These are phyloP conservation scores for Lophius piscatorius DNA, from an alignment of 2,113 vertebrate species.

Conservation along the genomic window DNA sequence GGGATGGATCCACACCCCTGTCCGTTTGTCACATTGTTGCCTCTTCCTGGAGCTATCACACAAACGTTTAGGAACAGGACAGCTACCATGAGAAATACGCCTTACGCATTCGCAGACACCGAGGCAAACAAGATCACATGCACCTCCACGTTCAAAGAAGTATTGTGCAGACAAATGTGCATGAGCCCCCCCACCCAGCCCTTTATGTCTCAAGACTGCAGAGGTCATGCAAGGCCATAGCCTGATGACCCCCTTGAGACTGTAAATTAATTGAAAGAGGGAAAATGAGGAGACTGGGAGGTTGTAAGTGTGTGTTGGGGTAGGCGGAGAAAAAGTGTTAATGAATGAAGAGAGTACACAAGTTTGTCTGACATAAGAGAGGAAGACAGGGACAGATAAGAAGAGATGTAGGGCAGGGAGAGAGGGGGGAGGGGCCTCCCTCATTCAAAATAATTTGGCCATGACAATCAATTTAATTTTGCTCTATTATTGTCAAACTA, in stretches of 20 bases:
- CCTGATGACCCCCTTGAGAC: constrained; percentile 37
- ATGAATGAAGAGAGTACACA: not conserved
- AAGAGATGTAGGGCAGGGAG: not conserved
- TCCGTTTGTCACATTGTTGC: constrained; percentile 9
- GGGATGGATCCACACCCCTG: not conserved
- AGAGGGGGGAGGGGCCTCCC: too few species aligned
- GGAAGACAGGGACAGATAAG: not conserved
- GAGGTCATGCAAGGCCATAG: constrained; percentile 39
- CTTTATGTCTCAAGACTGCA: constrained; percentile 6
- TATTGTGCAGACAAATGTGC: not conserved
- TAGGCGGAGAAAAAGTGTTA: constrained; percentile 7
- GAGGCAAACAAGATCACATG: not conserved
- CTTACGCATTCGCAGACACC: constrained; percentile 4
- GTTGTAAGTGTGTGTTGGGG: not conserved
- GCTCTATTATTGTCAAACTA: too few species aligned
- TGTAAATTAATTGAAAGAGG: constrained; percentile 45
- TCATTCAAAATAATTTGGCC: too few species aligned
- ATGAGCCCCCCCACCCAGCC: not conserved
- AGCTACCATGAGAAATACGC: constrained; percentile 2
- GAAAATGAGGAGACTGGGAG: not conserved
- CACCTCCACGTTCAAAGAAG: not conserved
- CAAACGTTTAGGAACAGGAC: constrained; percentile 6
- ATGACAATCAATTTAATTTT: too few species aligned
- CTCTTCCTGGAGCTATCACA: constrained; percentile 9
- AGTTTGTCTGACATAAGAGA: constrained; percentile 8